Evolutionary conservation across 92 coral and sea anemone genomes (phyloP).

Genomic region (Phymanthus crucifer): DNA sequence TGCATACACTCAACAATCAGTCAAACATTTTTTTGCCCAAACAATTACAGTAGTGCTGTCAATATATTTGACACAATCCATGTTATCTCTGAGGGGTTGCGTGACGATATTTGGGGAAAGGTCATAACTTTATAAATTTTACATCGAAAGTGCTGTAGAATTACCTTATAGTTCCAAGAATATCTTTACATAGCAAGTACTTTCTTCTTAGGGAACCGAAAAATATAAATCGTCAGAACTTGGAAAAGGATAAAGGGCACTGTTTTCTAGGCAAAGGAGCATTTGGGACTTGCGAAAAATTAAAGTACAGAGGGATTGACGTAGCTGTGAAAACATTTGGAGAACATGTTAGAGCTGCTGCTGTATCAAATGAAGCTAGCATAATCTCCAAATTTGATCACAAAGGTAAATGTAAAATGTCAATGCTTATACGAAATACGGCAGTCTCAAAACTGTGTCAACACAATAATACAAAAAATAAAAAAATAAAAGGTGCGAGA

Average conservation of each 20-base stretch:
- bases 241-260: not conserved
- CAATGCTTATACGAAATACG: not conserved
- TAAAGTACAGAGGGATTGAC: slow-evolving; percentile 15
- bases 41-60: too few relatives aligned
- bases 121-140: not conserved
- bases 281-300: slow-evolving; percentile 31
- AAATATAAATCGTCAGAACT: slow-evolving; percentile 7
- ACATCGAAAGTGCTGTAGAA: too few relatives aligned
- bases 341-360: slow-evolving; percentile 18
- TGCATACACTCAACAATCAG: too few relatives aligned
- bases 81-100: too few relatives aligned
- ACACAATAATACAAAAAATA: too few relatives aligned
- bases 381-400: slow-evolving; percentile 32
- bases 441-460: too few relatives aligned
- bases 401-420: slow-evolving; percentile 24
- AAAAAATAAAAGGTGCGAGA: too few relatives aligned
- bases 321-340: slow-evolving; percentile 31
- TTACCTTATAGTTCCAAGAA: too few relatives aligned
- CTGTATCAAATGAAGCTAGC: slow-evolving; percentile 19
- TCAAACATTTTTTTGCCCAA: too few relatives aligned
- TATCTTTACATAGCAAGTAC: too few relatives aligned
- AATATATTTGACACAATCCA: too few relatives aligned
- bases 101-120: too few relatives aligned
- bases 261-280: slow-evolving; percentile 30
- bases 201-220: slow-evolving; percentile 4